Evolutionary conservation across 2,113 vertebrate species (phyloP), one percentile per base, ranked within the genome.

Genomic region (Pelecanoides urinatrix): DNA sequence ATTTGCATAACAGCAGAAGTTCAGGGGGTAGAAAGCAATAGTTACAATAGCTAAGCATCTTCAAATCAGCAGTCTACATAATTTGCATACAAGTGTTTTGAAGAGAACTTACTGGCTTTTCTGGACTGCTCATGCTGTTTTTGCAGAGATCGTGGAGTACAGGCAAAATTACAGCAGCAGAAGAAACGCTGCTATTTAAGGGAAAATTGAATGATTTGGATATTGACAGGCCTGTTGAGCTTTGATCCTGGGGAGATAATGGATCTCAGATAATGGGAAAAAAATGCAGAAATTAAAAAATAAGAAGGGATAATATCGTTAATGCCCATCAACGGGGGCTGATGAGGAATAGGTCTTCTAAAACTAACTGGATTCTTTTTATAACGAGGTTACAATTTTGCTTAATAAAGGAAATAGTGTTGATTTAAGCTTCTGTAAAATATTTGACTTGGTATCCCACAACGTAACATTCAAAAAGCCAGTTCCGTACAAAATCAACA

Each of bases 351-450:
- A 86, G 26, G 38, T 55, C 81, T 85, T 93, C 55, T 78, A 87
- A 94, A 94, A 78, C 38, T 78, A 79, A 81, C 84, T 78, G 26
- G 32, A 9, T 44, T 75, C 81, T 71, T 80, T 81, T 26, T 59
- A 44, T 74, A 94, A 89, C 89, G 47, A 91, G 65, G 56, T 89
- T 75, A 92, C 20, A 71, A 4, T 91, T 92, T 84, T 67, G 52
- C 56, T 84, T 89, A 94, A 78, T 94, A 74, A 89, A 96, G 80
- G 79, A 82, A 94, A 89, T 67, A 95, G 14, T 77, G 72, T 87
- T 92, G 89, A 95, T 91, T 92, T 89, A 87, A 91, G 59, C 76
- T 80, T 91, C 73, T 89, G 56, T 95, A 59, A 96, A 97, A 87
- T 95, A 86, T 95, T 95, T 96, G 73, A 77, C 52, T 91, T 94